These are phyloP conservation scores for Enoplosus armatus DNA, from an alignment of 2,797 vertebrate species.

Conservation along the genomic window DNA sequence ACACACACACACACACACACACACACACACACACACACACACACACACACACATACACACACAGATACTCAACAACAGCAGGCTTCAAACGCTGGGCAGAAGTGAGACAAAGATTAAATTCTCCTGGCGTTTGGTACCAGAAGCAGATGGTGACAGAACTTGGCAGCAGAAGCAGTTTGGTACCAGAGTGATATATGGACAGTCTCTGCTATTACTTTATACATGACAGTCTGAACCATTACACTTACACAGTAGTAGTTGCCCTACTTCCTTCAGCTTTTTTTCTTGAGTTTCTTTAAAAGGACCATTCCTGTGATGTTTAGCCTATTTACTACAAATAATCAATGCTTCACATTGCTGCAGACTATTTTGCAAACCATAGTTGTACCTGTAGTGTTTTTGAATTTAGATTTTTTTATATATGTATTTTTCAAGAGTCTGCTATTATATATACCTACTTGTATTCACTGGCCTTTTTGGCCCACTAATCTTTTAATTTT, in stretches of 20 bases:
- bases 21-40: conserved; percentile 32
- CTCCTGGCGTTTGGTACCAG: conserved; percentile 51
- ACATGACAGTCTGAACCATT: conserved; percentile 55
- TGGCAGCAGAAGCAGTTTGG: conserved; percentile 55
- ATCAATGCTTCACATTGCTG: not conserved
- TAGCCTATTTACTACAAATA: conserved; percentile 10
- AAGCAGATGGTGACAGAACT: conserved; percentile 63
- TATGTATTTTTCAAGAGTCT: not conserved
- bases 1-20: conserved; percentile 30
- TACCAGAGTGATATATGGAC: conserved; percentile 58
- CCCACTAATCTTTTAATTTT: too few species aligned
- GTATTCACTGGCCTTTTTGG: too few species aligned
- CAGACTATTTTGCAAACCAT: conserved; percentile 6
- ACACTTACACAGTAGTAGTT: conserved; percentile 50
- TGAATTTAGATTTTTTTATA: not conserved
- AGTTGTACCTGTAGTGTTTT: not conserved
- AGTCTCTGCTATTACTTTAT: conserved; percentile 56
- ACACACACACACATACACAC: conserved; percentile 30
- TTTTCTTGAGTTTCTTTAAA: conserved; percentile 25
- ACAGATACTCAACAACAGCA: conserved; percentile 46
- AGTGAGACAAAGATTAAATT: conserved; percentile 64
- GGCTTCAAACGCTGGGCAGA: conserved; percentile 41
- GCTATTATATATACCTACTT: too few species aligned
- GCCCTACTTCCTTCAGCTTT: conserved; percentile 18
- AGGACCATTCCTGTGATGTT: not conserved